phyloP scores from a whole-genome alignment of 2,797 vertebrate genomes.

The Argyrosomus regius region DNA sequence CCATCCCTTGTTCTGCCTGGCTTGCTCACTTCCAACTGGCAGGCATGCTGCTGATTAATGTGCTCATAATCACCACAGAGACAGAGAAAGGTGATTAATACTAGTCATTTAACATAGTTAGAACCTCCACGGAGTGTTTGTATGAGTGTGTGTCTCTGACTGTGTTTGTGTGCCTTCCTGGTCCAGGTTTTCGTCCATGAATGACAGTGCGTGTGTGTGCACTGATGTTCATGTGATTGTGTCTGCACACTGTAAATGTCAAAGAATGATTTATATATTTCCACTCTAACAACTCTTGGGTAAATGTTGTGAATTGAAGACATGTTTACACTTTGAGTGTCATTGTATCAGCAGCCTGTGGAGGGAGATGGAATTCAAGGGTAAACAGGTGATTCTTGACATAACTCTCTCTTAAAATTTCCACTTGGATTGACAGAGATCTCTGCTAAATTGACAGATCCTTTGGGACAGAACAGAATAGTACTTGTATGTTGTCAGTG shows the following conservation, averaged over 20 bases:
- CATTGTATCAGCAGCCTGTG: constrained; percentile 14
- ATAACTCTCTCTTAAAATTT: constrained; percentile 21
- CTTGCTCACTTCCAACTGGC: constrained; percentile 61
- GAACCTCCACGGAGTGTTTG: constrained; percentile 51
- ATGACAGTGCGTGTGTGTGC: not conserved
- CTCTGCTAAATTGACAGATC: constrained; percentile 18
- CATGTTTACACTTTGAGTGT: constrained; percentile 57
- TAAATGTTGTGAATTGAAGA: constrained; percentile 55
- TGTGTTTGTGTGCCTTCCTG: constrained; percentile 34
- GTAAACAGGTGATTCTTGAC: constrained; percentile 15
- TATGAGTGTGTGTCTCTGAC: constrained; percentile 24
- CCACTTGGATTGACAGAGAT: constrained; percentile 20
- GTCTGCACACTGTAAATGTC: constrained; percentile 37
- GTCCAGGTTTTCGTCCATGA: not conserved
- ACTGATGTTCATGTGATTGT: not conserved
- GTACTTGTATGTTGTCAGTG: constrained; percentile 12
- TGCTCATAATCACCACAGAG: constrained; percentile 75
- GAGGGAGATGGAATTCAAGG: constrained; percentile 21
- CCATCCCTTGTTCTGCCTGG: constrained; percentile 33
- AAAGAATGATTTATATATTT: constrained; percentile 62
- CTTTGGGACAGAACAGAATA: constrained; percentile 16
- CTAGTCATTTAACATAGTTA: constrained; percentile 69
- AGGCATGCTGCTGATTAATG: constrained; percentile 75
- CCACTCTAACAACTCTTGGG: constrained; percentile 35
- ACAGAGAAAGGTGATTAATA: constrained; percentile 79